phyloP scores from a whole-genome alignment of 2,797 vertebrate species.

The Enteromius viviparus region DNA sequence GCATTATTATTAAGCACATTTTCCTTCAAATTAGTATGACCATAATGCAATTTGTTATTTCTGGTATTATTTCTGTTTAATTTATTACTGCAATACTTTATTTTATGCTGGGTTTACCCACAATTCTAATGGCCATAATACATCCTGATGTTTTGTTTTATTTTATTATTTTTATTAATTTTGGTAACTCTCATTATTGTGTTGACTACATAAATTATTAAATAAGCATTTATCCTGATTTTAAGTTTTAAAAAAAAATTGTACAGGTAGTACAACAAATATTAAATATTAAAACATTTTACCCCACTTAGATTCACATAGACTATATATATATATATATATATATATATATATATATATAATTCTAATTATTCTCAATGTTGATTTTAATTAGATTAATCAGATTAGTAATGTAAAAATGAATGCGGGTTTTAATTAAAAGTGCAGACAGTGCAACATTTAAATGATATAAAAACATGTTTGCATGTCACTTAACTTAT shows the following conservation, averaged over 20 bases:
- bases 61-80: not conserved
- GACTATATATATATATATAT: too few species aligned
- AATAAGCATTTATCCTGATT: not conserved
- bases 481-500: not conserved
- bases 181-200: not conserved
- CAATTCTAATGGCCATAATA: not conserved
- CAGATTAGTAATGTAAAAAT: not conserved
- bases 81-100: not conserved
- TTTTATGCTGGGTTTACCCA: not conserved
- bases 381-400: not conserved
- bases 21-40: not conserved
- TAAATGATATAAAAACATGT: not conserved
- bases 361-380: not conserved
- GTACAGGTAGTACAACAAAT: not conserved
- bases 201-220: not conserved
- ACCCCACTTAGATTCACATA: not conserved
- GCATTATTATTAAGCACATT: slow-evolving; percentile 3
- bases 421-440: not conserved
- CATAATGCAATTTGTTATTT: not conserved
- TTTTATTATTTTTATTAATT: not conserved
- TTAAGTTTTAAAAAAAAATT: not conserved
- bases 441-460: not conserved
- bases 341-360: too few species aligned
- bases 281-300: not conserved
- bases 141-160: not conserved